phyloP scores from a whole-genome alignment of 92 coral and sea anemone species.

The Porites divaricata region DNA sequence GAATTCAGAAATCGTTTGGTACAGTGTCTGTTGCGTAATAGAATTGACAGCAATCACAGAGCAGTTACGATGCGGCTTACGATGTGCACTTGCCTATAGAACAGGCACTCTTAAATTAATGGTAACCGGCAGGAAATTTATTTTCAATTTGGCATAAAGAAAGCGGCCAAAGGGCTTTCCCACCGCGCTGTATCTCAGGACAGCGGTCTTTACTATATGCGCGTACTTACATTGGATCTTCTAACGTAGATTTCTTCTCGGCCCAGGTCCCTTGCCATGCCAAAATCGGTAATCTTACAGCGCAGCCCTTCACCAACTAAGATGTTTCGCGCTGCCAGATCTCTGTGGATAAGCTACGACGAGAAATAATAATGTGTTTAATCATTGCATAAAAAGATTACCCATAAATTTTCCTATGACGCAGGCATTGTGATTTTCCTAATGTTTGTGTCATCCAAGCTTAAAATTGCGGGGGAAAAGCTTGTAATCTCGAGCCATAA shows the following conservation, averaged over 20 bases:
- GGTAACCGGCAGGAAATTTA: not conserved
- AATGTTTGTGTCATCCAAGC: no score
- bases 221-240: conserved; percentile 47
- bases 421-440: no score
- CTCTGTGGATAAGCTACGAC: conserved; percentile 38
- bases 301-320: conserved; percentile 39
- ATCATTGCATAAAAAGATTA: no score
- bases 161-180: no score
- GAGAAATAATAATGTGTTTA: not conserved
- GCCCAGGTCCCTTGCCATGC: conserved; percentile 52
- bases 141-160: no score
- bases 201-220: not conserved
- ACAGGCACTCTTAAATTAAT: not conserved
- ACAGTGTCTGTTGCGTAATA: not conserved
- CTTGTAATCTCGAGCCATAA: no score
- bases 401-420: no score
- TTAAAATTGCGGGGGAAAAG: no score
- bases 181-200: no score
- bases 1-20: not conserved
- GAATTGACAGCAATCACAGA: no score
- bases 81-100: no score
- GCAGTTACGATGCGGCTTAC: no score
- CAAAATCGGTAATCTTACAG: conserved; percentile 55
- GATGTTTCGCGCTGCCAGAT: conserved; percentile 44
- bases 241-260: conserved; percentile 33